These are phyloP conservation scores for Oreortyx pictus DNA, from an alignment of 2,797 vertebrate species.

Conservation along the genomic window DNA sequence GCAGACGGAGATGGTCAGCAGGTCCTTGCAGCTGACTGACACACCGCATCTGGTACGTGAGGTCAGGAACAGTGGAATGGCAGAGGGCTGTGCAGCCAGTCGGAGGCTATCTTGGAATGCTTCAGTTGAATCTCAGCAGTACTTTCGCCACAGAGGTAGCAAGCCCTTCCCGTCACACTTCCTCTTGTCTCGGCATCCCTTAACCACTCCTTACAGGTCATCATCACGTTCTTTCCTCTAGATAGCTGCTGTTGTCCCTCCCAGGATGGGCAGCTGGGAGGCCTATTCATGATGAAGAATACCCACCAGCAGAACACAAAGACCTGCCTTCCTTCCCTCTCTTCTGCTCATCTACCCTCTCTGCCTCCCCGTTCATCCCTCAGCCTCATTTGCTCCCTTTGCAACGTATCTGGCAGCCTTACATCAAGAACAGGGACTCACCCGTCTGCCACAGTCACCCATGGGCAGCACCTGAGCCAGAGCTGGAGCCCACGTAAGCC, in stretches of 20 bases:
- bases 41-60: accelerated
- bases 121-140: not conserved
- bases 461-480: not conserved
- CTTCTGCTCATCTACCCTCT: not conserved
- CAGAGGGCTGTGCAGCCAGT: not conserved
- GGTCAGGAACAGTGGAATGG: accelerated
- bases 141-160: accelerated
- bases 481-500: not conserved
- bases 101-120: not conserved
- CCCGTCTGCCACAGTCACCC: not conserved
- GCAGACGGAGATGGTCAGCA: not conserved
- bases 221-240: not conserved
- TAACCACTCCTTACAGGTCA: not conserved
- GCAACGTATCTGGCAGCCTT: not conserved
- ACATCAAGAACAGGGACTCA: accelerated
- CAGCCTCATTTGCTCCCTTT: not conserved
- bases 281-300: not conserved
- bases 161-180: not conserved
- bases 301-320: not conserved
- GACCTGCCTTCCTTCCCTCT: not conserved
- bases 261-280: not conserved
- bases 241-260: not conserved
- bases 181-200: not conserved
- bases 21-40: accelerated
- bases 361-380: accelerated